These are phyloP conservation scores for Cromileptes altivelis DNA, from an alignment of 2,113 vertebrate species.

Conservation along the genomic window DNA sequence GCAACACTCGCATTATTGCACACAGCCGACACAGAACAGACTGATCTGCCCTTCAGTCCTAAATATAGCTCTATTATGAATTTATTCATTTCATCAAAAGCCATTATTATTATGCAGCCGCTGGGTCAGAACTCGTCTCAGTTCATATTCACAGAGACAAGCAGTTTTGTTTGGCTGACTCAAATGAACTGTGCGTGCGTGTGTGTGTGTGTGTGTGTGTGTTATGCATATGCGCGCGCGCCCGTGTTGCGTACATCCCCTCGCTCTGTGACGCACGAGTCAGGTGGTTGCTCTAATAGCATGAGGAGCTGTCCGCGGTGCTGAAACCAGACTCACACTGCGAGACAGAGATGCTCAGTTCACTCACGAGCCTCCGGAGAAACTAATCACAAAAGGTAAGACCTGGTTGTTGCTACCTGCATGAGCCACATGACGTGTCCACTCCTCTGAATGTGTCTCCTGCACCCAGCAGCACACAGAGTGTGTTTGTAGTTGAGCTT, in stretches of 20 bases:
- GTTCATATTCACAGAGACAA: slow-evolving; percentile 10
- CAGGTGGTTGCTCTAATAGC: slow-evolving; percentile 80
- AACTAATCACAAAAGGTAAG: slow-evolving; percentile 83
- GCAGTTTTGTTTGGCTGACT: slow-evolving; percentile 32
- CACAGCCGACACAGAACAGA: not conserved
- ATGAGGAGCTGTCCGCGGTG: slow-evolving; percentile 88
- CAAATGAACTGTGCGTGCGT: slow-evolving; percentile 25
- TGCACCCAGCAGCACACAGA: too few relatives aligned
- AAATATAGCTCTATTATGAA: not conserved
- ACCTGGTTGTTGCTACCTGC: not conserved
- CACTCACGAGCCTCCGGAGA: slow-evolving; percentile 47
- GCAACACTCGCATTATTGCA: not conserved
- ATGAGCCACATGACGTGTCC: not conserved
- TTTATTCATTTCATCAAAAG: slow-evolving; percentile 5
- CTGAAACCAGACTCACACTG: slow-evolving; percentile 63
- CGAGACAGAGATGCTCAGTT: slow-evolving; percentile 64
- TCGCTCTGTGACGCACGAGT: slow-evolving; percentile 80
- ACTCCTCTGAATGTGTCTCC: too few relatives aligned
- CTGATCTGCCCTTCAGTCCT: not conserved
- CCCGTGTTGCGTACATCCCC: slow-evolving; percentile 59
- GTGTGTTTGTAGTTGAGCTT: not conserved
- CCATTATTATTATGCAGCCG: not conserved
- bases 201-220: not conserved
- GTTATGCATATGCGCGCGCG: not conserved
- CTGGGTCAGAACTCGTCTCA: slow-evolving; percentile 11